Percentiles rank a stretch among this genome's conserved stretches.
phyloP scores from a whole-genome alignment of 1,140 invertebrate species.

The Ditylenchus dipsaci region DNA sequence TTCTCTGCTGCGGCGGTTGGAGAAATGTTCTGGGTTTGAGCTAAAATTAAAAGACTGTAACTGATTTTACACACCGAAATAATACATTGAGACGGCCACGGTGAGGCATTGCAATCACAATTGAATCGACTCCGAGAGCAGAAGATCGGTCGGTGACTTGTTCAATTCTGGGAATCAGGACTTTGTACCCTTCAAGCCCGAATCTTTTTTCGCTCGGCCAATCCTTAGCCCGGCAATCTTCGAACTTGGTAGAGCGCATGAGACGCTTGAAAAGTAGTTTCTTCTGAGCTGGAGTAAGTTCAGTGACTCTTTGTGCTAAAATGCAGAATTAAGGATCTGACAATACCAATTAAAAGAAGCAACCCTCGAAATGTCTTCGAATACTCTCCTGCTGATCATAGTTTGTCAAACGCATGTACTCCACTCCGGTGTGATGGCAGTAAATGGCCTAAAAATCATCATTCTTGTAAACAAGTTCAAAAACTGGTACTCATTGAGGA shows the following conservation, averaged over 20 bases:
- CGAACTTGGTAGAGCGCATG: conserved; percentile 90
- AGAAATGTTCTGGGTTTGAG: too few relatives aligned
- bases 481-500: too few relatives aligned
- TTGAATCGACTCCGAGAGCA: conserved; percentile 87
- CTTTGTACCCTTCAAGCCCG: conserved; percentile 96
- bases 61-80: too few relatives aligned
- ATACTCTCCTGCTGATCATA: conserved; percentile 99
- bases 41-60: too few relatives aligned
- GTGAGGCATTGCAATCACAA: conserved; percentile 99
- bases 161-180: conserved; percentile 93
- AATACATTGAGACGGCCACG: conserved; percentile 88
- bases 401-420: conserved; percentile 99
- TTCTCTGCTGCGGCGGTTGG: too few relatives aligned
- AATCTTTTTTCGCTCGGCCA: conserved; percentile 98
- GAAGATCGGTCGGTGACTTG: conserved; percentile 94
- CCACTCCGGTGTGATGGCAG: conserved; percentile 74
- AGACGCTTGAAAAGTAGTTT: conserved; percentile 84
- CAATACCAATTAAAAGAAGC: too few relatives aligned
- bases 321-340: too few relatives aligned
- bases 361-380: conserved; percentile 78
- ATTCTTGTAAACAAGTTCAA: conserved; percentile 1
- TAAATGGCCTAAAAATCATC: conserved; percentile 62
- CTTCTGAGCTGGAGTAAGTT: conserved; percentile 83
- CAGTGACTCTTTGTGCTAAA: conserved; percentile 78
- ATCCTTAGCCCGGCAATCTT: conserved; percentile 92